phyloP scores from a whole-genome alignment of 2,888 invertebrate genomes.

The Eucera pruinosa region DNA sequence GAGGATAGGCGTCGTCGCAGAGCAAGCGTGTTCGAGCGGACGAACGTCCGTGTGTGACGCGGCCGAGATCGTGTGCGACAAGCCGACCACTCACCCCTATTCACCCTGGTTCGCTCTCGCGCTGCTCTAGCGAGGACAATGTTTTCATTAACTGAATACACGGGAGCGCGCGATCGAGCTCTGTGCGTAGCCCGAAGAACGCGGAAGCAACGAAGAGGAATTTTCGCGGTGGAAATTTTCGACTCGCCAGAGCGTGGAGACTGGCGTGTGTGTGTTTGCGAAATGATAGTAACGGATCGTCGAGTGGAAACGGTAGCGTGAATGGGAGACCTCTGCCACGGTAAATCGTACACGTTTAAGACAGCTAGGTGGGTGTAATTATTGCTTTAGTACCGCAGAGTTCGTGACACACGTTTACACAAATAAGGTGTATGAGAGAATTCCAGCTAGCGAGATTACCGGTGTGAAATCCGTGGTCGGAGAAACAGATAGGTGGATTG shows the following conservation, averaged over 20 bases:
- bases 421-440: neutral
- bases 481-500: neutral
- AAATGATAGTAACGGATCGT: neutral
- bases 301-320: neutral
- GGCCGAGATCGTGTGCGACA: slow-evolving; percentile 73
- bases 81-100: slow-evolving; percentile 66
- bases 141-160: slow-evolving; percentile 82
- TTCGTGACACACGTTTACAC: slow-evolving; percentile 17
- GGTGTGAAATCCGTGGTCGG: neutral
- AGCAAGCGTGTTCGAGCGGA: slow-evolving; percentile 37
- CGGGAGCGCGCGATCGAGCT: slow-evolving; percentile 62
- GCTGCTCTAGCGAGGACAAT: slow-evolving; percentile 74
- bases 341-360: neutral
- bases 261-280: too few relatives aligned
- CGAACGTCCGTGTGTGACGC: slow-evolving; percentile 56
- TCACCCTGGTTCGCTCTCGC: slow-evolving; percentile 13
- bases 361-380: slow-evolving; percentile 1
- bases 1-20: slow-evolving; percentile 42
- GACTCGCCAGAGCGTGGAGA: too few relatives aligned
- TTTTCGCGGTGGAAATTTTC: slow-evolving; percentile 7
- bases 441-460: neutral
- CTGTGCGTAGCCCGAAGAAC: slow-evolving; percentile 19
- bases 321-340: slow-evolving; percentile 10
- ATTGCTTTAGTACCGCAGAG: neutral
- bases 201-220: slow-evolving; percentile 7